A percentile compares a stretch with the other conserved stretches of the same genome.
Evolutionary conservation across 2,113 vertebrate species (phyloP).

Genomic region (Rhinichthys klamathensis): DNA sequence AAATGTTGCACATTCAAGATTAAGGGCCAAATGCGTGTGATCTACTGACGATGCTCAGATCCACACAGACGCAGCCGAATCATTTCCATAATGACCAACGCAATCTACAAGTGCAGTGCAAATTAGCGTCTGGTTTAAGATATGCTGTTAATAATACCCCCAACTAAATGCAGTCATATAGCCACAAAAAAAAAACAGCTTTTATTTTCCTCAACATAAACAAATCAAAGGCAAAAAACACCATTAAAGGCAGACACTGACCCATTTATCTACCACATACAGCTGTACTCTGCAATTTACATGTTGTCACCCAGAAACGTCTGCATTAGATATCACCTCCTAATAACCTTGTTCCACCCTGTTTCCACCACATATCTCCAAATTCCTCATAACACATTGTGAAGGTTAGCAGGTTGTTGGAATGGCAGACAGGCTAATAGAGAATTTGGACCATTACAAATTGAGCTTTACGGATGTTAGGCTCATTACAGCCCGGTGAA

Average conservation of each 20-base stretch:
- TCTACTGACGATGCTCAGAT: too few relatives aligned
- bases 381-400: conserved; percentile 42
- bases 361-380: conserved; percentile 12
- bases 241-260: not conserved
- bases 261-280: not conserved
- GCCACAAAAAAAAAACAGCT: too few relatives aligned
- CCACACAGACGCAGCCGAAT: too few relatives aligned
- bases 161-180: too few relatives aligned
- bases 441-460: conserved; percentile 53
- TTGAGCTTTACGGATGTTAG: conserved; percentile 51
- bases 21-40: too few relatives aligned
- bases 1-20: too few relatives aligned
- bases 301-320: not conserved
- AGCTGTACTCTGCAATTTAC: not conserved
- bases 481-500: conserved; percentile 48
- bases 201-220: too few relatives aligned
- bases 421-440: conserved; percentile 53
- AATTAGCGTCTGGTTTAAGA: too few relatives aligned
- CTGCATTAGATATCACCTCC: conserved; percentile 16
- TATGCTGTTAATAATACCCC: too few relatives aligned
- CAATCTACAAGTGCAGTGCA: too few relatives aligned
- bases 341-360: conserved; percentile 15
- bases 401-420: conserved; percentile 51
- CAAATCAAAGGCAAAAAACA: not conserved
- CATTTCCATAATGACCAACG: too few relatives aligned